Conservation (phyloP, 2,888 invertebrate genomes). For the Sphecodes monilicornis region DNA sequence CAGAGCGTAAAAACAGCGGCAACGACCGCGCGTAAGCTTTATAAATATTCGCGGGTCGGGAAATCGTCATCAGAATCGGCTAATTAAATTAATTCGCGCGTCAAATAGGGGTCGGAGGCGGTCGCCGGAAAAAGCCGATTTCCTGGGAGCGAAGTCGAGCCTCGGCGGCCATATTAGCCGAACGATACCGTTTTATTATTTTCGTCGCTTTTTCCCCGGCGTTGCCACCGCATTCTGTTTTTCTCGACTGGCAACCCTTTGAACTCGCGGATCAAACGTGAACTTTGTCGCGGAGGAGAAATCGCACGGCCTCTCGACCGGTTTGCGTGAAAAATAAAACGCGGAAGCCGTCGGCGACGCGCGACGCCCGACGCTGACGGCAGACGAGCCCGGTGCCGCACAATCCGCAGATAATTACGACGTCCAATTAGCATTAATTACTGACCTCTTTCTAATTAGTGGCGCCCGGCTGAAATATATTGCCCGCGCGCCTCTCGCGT, state of each 20-base stretch:
- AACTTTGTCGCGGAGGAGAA: conserved; percentile 49
- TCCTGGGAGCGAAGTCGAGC: conserved; percentile 37
- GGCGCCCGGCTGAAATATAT: conserved; percentile 66
- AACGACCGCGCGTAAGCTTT: background rate
- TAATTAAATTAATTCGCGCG: conserved; percentile 64
- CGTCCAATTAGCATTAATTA: conserved; percentile 79
- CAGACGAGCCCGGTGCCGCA: conserved; percentile 55
- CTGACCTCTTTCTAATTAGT: conserved; percentile 74
- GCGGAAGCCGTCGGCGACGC: conserved; percentile 52
- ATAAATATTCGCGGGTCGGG: conserved; percentile 34
- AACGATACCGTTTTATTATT: conserved; percentile 59
- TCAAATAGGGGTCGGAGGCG: conserved; percentile 41
- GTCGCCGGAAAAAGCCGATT: conserved; percentile 46
- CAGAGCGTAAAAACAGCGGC: background rate
- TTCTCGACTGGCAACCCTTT: conserved; percentile 25
- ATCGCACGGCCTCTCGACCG: conserved; percentile 19
- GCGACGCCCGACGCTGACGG: conserved; percentile 43
- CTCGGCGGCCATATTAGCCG: conserved; percentile 59
- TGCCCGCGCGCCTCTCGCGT: conserved; percentile 36
- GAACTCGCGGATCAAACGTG: conserved; percentile 51
- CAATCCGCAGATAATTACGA: conserved; percentile 72
- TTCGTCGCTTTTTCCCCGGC: conserved; percentile 1
- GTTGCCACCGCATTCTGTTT: background rate
- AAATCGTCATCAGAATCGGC: conserved; percentile 58
- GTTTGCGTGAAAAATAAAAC: conserved; percentile 37